Conservation (phyloP, 2,888 invertebrate genomes). For the Plemyria rubiginata region DNA sequence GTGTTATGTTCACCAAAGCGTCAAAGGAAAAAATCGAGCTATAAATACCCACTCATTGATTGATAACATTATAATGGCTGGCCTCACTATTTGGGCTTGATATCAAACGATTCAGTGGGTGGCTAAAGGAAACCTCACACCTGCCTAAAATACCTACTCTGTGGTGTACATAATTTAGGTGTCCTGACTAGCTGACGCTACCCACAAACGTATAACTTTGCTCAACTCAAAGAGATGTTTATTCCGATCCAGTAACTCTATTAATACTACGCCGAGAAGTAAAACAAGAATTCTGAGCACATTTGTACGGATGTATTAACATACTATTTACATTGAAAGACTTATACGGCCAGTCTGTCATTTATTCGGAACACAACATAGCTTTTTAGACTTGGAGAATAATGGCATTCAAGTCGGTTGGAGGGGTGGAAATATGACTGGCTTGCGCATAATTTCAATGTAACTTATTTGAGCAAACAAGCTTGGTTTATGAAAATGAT, state of each 20-base stretch:
- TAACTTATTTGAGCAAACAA: no score
- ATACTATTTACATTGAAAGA: neutral
- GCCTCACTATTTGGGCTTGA: neutral
- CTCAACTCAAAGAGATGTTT: constrained; percentile 39
- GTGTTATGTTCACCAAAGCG: no score
- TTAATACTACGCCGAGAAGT: constrained; percentile 36
- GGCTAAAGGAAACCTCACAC: neutral
- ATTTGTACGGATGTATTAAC: neutral
- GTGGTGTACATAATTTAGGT: neutral
- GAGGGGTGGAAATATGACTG: no score
- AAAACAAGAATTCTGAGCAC: constrained; percentile 10
- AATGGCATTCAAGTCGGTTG: no score
- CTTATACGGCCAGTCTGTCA: neutral
- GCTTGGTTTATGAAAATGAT: no score
- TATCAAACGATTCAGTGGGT: neutral
- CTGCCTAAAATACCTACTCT: neutral
- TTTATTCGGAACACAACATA: no score
- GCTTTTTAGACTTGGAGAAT: no score
- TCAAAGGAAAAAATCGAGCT: no score
- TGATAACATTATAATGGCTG: no score
- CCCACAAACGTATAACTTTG: constrained; percentile 29
- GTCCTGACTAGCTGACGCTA: constrained; percentile 7
- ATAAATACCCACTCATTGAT: no score
- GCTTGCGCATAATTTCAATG: no score
- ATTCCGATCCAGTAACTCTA: constrained; percentile 46